Conservation (phyloP, 2,888 invertebrate species). For the Dryomyza anilis region DNA sequence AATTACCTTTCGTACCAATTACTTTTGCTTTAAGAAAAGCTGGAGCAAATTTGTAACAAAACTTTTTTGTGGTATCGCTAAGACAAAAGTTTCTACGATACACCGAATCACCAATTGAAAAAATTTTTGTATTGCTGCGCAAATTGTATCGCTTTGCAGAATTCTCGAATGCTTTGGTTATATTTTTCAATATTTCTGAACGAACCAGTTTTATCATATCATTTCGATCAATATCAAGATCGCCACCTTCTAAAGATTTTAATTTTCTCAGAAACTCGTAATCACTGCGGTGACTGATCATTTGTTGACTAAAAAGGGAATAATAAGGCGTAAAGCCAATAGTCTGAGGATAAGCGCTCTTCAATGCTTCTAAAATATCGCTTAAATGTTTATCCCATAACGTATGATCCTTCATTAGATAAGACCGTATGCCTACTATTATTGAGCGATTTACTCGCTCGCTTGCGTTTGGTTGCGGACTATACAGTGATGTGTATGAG, state of each 20-base stretch:
- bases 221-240: background rate
- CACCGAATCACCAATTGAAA: background rate
- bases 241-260: background rate
- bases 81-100: background rate
- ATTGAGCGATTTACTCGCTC: constrained; percentile 30
- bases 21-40: background rate
- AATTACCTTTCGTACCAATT: background rate
- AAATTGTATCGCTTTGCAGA: constrained; percentile 1
- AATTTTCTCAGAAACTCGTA: background rate
- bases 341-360: constrained; percentile 18
- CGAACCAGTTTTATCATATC: background rate
- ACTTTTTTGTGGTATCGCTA: background rate
- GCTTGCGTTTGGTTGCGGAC: constrained; percentile 29
- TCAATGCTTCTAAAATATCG: constrained; percentile 24
- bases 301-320: constrained; percentile 10
- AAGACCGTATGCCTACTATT: constrained; percentile 23
- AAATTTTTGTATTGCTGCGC: background rate
- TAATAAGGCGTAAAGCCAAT: constrained; percentile 23
- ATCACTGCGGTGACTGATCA: background rate
- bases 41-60: background rate
- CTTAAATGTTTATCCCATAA: constrained; percentile 20
- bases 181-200: background rate
- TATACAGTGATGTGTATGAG: constrained; percentile 28
- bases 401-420: constrained; percentile 21
- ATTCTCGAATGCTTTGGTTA: background rate